A percentile compares a stretch with the other conserved stretches of the same genome.
Evolutionary conservation across 2,797 vertebrate species (phyloP).

Genomic region (Catharus ustulatus): DNA sequence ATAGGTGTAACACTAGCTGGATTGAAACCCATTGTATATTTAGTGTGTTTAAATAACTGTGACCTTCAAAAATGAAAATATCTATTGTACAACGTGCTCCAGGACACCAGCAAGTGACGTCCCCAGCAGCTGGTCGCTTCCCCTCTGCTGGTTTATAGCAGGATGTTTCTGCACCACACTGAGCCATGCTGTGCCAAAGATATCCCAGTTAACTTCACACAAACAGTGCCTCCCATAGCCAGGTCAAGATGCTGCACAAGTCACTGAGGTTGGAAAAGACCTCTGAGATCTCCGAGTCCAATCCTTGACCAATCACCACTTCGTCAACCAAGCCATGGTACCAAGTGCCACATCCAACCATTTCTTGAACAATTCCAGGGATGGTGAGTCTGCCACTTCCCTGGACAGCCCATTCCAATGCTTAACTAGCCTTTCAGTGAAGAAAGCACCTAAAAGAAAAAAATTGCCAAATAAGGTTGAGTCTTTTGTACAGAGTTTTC

Average conservation of each 20-base stretch:
- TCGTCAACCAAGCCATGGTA: background rate
- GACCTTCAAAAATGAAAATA: background rate
- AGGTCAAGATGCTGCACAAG: background rate
- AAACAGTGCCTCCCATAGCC: rapidly evolving
- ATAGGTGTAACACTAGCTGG: background rate
- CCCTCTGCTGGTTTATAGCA: background rate
- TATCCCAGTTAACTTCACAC: background rate
- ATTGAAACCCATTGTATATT: background rate
- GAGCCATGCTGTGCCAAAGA: background rate
- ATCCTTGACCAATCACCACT: background rate
- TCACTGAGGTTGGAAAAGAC: background rate
- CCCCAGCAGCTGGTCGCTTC: background rate
- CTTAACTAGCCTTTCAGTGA: background rate
- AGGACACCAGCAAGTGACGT: background rate
- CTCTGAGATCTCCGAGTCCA: background rate
- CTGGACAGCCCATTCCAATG: background rate
- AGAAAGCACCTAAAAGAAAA: background rate
- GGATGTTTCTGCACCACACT: background rate
- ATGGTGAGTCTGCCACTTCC: background rate
- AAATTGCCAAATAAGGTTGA: background rate
- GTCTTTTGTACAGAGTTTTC: background rate
- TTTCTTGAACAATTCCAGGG: background rate
- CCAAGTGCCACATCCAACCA: no score
- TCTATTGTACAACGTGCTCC: background rate
- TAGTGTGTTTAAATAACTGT: background rate